These are phyloP conservation scores for Malurus splendens DNA, from an alignment of 2,797 vertebrate species.

Conservation along the genomic window DNA sequence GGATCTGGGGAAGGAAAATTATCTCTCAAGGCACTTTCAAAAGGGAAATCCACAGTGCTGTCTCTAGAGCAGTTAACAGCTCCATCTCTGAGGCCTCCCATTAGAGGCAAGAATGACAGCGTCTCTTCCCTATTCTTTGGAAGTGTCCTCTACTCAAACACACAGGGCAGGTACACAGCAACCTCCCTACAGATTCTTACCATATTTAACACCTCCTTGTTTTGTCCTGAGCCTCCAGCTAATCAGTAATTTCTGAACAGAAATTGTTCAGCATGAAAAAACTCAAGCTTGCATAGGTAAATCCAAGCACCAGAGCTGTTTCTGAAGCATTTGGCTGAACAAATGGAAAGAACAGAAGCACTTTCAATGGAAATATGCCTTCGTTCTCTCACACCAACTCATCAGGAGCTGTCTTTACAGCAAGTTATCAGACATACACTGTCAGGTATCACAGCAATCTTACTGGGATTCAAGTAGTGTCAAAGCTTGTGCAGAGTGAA, in stretches of 20 bases:
- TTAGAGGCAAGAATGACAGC: background rate
- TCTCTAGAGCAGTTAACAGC: background rate
- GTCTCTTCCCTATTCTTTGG: background rate
- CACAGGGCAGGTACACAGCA: background rate
- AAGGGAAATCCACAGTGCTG: conserved; percentile 5
- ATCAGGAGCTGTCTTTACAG: background rate
- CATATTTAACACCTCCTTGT: background rate
- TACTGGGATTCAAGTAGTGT: background rate
- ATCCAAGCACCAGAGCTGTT: background rate
- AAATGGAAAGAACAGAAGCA: background rate
- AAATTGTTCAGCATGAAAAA: background rate
- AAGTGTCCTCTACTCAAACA: background rate
- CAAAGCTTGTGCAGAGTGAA: background rate
- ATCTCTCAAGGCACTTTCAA: background rate
- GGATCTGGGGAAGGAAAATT: background rate
- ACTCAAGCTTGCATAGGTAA: background rate
- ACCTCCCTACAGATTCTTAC: background rate
- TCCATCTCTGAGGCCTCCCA: background rate
- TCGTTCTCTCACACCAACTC: background rate
- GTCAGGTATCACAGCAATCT: background rate
- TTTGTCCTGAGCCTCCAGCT: background rate
- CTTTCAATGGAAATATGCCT: background rate
- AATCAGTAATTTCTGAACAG: background rate
- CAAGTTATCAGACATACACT: background rate
- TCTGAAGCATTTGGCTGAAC: background rate